phyloP scores from a whole-genome alignment of 2,888 invertebrate species.

The Adelognathus sp. region DNA sequence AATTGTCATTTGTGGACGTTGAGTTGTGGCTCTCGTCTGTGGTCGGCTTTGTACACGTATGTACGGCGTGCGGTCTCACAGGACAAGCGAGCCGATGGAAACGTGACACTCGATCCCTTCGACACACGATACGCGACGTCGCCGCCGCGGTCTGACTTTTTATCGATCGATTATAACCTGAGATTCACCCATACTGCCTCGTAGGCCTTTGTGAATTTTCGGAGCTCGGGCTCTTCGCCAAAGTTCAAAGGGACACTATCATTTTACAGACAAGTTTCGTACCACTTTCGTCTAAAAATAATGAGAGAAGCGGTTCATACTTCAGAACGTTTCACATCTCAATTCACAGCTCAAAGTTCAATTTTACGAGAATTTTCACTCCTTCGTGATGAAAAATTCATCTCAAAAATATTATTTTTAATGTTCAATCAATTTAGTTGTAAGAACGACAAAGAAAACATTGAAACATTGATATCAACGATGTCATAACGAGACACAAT shows the following conservation, averaged over 20 bases:
- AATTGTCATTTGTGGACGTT: conserved; percentile 23
- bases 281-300: background rate
- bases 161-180: conserved; percentile 68
- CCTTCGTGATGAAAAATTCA: no score
- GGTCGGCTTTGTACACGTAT: conserved; percentile 6
- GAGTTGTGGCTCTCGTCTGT: conserved; percentile 19
- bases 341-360: no score
- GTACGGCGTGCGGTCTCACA: conserved; percentile 4
- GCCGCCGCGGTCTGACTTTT: conserved; percentile 63
- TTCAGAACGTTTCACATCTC: no score
- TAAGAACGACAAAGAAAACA: no score
- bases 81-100: conserved; percentile 47
- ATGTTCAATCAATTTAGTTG: no score
- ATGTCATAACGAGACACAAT: no score
- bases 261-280: background rate
- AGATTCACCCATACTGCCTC: background rate
- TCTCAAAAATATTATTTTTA: no score
- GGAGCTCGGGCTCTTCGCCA: background rate
- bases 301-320: background rate
- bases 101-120: conserved; percentile 58
- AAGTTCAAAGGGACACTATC: background rate
- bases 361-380: no score
- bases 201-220: background rate
- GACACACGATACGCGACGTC: conserved; percentile 63
- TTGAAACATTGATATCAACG: no score